Evolutionary conservation across 1,140 invertebrate species (phyloP).

Genomic region (honey bee (Apis mellifera)): DNA sequence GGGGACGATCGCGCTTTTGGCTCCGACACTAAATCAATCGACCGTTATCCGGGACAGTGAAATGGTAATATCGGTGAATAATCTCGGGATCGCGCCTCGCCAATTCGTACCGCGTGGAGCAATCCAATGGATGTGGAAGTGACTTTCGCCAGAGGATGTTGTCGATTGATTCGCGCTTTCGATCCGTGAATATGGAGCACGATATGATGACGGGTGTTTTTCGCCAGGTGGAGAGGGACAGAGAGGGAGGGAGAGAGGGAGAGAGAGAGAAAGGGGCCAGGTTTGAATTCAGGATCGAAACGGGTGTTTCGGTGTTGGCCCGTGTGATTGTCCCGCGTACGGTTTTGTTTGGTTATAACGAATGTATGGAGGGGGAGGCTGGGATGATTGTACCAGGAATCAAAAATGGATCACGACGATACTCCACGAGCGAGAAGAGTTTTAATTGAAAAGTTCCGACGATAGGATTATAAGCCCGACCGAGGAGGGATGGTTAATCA

Average conservation of each 20-base stretch:
- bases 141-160: slow-evolving; percentile 13
- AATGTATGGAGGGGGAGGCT: background rate
- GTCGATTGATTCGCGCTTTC: slow-evolving; percentile 5
- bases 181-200: slow-evolving; percentile 1
- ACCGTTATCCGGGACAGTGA: slow-evolving; percentile 55
- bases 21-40: slow-evolving; percentile 61
- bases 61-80: slow-evolving; percentile 55
- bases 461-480: too few species aligned
- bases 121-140: slow-evolving; percentile 3
- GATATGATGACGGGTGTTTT: background rate
- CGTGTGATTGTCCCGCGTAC: background rate
- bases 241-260: background rate
- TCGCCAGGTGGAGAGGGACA: too few species aligned
- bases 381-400: background rate
- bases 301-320: background rate
- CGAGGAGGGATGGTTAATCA: too few species aligned
- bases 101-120: slow-evolving; percentile 13
- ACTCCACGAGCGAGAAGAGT: background rate
- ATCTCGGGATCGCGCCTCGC: slow-evolving; percentile 16
- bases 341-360: background rate
- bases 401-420: background rate
- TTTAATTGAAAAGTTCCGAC: background rate
- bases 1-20: slow-evolving; percentile 21
- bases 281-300: background rate
- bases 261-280: too few species aligned